Evolutionary conservation across 2,888 invertebrate genomes (phyloP).

Genomic region (Dryocosmus kuriphilus): DNA sequence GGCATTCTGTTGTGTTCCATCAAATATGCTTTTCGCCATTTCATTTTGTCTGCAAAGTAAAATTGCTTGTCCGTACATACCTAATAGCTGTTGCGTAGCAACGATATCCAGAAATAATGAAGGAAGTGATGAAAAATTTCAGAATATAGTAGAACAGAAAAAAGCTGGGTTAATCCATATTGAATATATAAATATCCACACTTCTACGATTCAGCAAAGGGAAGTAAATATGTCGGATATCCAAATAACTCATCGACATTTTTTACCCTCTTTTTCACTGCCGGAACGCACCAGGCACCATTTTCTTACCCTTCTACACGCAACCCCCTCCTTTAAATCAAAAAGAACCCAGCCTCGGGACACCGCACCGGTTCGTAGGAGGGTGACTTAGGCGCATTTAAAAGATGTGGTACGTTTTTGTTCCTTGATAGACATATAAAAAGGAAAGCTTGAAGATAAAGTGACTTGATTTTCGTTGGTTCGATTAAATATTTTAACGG

Average conservation of each 20-base stretch:
- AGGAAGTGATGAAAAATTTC: not conserved
- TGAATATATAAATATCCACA: not conserved
- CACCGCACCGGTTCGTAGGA: not conserved
- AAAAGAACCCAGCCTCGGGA: not conserved
- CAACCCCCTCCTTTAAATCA: not conserved
- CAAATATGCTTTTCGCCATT: not conserved
- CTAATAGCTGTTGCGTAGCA: not conserved
- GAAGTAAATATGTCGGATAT: slow-evolving; percentile 6
- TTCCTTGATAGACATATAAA: slow-evolving; percentile 14
- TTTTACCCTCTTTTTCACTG: slow-evolving; percentile 8
- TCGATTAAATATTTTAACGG: not conserved
- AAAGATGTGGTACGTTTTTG: slow-evolving; percentile 6
- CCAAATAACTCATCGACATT: slow-evolving; percentile 27
- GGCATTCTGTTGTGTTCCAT: slow-evolving; percentile 5
- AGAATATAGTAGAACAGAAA: no score
- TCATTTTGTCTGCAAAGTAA: not conserved
- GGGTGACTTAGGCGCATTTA: slow-evolving; percentile 12
- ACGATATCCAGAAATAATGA: slow-evolving; percentile 10
- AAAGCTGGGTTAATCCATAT: not conserved
- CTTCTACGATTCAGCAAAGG: not conserved
- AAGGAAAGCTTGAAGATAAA: slow-evolving; percentile 20
- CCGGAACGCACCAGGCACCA: slow-evolving; percentile 27
- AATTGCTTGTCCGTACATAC: not conserved
- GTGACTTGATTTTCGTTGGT: not conserved
- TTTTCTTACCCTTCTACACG: slow-evolving; percentile 32